Conservation (phyloP, 2,888 invertebrate genomes). For the Pimpla rufipes region DNA sequence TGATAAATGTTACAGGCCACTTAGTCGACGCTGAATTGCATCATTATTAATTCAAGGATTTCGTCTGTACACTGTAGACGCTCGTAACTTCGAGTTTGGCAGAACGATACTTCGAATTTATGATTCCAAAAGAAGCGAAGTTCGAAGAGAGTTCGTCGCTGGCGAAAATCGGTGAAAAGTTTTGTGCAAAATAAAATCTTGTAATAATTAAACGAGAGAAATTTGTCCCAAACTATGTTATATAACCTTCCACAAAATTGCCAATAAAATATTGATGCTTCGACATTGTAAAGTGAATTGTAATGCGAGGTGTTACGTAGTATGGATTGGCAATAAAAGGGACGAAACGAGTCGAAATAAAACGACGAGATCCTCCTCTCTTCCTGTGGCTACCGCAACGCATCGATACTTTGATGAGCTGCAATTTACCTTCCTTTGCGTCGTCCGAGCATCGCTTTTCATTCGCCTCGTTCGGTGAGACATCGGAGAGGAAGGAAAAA, state of each 20-base stretch:
- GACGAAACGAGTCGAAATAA: not conserved
- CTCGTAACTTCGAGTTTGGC: no score
- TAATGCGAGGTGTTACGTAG: not conserved
- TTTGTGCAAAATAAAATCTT: not conserved
- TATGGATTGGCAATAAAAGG: not conserved
- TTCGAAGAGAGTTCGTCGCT: no score
- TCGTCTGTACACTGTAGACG: no score
- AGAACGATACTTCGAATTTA: no score
- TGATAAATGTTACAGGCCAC: not conserved
- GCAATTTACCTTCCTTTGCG: slow-evolving; percentile 18
- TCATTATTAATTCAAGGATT: no score
- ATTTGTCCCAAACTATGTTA: no score
- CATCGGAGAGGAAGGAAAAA: slow-evolving; percentile 1
- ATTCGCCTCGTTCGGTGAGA: slow-evolving; percentile 7
- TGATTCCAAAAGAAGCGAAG: no score
- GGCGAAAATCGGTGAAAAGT: not conserved
- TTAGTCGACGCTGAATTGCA: not conserved
- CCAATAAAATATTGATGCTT: not conserved
- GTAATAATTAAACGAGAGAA: not conserved
- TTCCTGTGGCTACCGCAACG: not conserved
- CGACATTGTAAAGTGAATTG: not conserved
- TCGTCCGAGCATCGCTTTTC: slow-evolving; percentile 6
- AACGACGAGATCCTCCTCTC: not conserved
- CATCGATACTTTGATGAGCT: slow-evolving; percentile 5
- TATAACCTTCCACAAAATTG: not conserved